Percentiles rank a stretch among this genome's conserved stretches.
Evolutionary conservation across 2,888 invertebrate genomes (phyloP).

Genomic region (Morinoia aosen): DNA sequence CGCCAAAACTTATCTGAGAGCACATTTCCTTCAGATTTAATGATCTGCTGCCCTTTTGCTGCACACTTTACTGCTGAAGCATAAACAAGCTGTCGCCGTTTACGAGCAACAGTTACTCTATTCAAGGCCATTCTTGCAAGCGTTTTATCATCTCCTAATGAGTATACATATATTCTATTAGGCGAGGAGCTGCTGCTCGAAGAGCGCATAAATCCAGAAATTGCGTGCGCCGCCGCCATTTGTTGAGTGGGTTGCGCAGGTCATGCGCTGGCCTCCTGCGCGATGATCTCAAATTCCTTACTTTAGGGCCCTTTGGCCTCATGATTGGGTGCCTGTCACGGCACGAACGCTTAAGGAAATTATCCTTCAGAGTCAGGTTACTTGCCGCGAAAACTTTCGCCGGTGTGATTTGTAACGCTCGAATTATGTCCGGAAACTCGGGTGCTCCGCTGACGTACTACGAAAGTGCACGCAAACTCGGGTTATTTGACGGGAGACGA

Average conservation of each 20-base stretch:
- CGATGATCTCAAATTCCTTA: background rate
- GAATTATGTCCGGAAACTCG: background rate
- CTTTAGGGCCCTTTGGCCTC: background rate
- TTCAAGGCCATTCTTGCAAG: background rate
- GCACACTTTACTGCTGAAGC: too few species aligned
- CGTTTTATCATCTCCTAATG: background rate
- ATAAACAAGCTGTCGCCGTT: too few species aligned
- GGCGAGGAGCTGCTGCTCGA: background rate
- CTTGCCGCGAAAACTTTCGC: background rate
- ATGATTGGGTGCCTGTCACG: background rate
- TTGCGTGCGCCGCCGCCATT: background rate
- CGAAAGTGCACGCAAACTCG: background rate
- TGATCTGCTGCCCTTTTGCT: too few species aligned
- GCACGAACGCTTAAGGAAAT: background rate
- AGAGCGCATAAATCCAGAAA: background rate
- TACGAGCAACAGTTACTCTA: background rate
- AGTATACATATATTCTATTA: background rate
- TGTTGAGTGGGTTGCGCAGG: background rate
- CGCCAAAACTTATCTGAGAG: too few species aligned
- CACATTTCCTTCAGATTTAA: too few species aligned
- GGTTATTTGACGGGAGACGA: background rate
- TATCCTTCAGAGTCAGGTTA: background rate
- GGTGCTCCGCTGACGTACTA: background rate
- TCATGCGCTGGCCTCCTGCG: background rate
- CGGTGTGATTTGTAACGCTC: background rate